Evolutionary conservation across 2,888 invertebrate species (phyloP).

Genomic region (Caenorhabditis angaria): DNA sequence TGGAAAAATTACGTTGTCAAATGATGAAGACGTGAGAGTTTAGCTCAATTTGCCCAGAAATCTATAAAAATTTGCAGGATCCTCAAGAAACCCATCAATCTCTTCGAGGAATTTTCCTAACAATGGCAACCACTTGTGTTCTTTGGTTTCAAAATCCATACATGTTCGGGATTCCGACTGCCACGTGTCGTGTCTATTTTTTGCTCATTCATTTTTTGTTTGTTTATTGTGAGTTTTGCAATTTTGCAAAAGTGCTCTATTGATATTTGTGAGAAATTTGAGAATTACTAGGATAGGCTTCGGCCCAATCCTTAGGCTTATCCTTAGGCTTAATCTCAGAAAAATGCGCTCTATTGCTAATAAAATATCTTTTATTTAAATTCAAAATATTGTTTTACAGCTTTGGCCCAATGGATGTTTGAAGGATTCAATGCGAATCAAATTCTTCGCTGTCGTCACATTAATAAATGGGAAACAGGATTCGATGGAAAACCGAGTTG

Average conservation of each 20-base stretch:
- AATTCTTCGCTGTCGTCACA: conserved; percentile 34
- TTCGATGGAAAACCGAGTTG: conserved; percentile 17
- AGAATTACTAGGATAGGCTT: no score
- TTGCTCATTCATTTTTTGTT: conserved; percentile 34
- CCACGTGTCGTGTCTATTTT: conserved; percentile 34
- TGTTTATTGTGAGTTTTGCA: conserved; percentile 13
- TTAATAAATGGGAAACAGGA: conserved; percentile 35
- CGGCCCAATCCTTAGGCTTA: no score
- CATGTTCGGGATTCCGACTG: conserved; percentile 19
- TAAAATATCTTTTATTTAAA: no score
- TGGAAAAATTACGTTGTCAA: conserved; percentile 23
- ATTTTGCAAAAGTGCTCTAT: neutral
- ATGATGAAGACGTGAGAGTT: conserved; percentile 22
- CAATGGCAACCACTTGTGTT: conserved; percentile 26
- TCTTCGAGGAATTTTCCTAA: conserved; percentile 24
- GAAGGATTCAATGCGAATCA: conserved; percentile 44
- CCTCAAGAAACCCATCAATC: conserved; percentile 41
- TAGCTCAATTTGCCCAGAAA: no score
- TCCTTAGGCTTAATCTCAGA: no score
- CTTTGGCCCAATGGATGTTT: conserved; percentile 36
- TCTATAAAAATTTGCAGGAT: conserved; percentile 6
- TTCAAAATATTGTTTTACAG: no score
- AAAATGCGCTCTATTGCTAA: no score
- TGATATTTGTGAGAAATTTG: no score
- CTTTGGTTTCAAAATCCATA: conserved; percentile 36